A percentile compares a stretch with the other conserved stretches of the same genome.
These are phyloP conservation scores for Orius laevigatus DNA, from an alignment of 1,140 invertebrate genomes.

Conservation along the genomic window DNA sequence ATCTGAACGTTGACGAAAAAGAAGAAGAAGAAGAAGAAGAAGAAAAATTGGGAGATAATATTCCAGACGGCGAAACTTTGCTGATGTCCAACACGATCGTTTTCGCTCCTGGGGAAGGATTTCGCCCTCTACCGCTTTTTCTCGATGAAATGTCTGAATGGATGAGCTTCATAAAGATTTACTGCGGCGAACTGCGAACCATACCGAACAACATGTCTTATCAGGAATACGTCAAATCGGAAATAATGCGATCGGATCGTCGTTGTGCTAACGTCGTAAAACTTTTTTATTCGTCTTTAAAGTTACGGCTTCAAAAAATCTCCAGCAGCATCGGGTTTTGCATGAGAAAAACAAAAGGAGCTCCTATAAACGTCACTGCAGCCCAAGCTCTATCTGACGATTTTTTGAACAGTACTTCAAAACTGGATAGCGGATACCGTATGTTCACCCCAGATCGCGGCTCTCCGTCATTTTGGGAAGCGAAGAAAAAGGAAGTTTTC, in stretches of 20 bases:
- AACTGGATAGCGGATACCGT: neutral
- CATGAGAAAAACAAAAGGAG: neutral
- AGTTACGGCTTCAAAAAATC: neutral
- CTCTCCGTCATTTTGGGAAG: constrained; percentile 5
- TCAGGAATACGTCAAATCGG: too few species aligned
- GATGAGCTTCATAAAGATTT: too few species aligned
- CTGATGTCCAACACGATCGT: too few species aligned
- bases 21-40: too few species aligned
- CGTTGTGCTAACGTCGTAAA: neutral
- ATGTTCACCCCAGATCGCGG: neutral
- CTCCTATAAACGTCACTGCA: neutral
- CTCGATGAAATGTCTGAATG: too few species aligned
- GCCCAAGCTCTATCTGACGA: neutral
- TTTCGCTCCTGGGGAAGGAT: too few species aligned
- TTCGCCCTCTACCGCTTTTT: too few species aligned
- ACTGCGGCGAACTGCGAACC: too few species aligned
- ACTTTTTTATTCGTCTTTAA: neutral
- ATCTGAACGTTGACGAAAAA: too few species aligned
- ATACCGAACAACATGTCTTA: too few species aligned
- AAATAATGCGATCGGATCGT: neutral
- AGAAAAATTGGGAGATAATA: too few species aligned
- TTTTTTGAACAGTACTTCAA: neutral
- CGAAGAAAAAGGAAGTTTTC: constrained; percentile 8
- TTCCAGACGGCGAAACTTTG: too few species aligned
- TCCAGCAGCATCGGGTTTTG: neutral